Percentiles rank a stretch among this genome's conserved stretches.
phyloP scores from a whole-genome alignment of 2,888 invertebrate species.

The Drosophila picticornis region DNA sequence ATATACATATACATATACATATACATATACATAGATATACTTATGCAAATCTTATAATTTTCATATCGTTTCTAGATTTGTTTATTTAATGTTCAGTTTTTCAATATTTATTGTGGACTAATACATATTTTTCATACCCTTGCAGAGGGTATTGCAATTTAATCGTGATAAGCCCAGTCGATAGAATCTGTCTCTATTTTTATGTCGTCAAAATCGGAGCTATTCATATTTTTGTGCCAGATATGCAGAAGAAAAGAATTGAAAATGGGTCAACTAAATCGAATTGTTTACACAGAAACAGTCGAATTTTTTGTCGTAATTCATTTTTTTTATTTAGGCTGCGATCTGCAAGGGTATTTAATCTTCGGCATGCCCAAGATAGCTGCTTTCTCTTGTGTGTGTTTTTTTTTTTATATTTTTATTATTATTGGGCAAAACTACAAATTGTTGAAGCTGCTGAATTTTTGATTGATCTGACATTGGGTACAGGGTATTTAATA shows the following conservation, averaged over 20 bases:
- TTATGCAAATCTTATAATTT: constrained; percentile 13
- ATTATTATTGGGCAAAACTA: constrained; percentile 19
- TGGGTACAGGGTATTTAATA: constrained; percentile 50
- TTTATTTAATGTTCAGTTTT: constrained; percentile 22
- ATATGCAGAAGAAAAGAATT: neutral
- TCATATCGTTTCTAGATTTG: constrained; percentile 3
- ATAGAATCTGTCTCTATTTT: neutral
- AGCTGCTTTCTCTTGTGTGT: neutral
- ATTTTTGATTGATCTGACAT: constrained; percentile 9
- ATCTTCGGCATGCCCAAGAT: neutral
- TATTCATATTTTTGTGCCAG: neutral
- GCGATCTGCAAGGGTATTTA: neutral
- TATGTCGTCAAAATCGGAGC: neutral
- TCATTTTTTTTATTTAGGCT: neutral
- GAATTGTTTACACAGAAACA: neutral
- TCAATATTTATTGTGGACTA: constrained; percentile 6
- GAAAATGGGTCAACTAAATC: neutral
- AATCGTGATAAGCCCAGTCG: too few species aligned
- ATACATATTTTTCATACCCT: constrained; percentile 13
- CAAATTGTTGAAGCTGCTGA: constrained; percentile 29
- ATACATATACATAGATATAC: neutral
- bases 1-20: neutral
- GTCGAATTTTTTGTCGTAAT: neutral
- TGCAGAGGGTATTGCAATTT: neutral
- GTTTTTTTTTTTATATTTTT: neutral